These are phyloP conservation scores for Nemurella pictetii DNA, from an alignment of 2,888 invertebrate genomes.

Conservation along the genomic window DNA sequence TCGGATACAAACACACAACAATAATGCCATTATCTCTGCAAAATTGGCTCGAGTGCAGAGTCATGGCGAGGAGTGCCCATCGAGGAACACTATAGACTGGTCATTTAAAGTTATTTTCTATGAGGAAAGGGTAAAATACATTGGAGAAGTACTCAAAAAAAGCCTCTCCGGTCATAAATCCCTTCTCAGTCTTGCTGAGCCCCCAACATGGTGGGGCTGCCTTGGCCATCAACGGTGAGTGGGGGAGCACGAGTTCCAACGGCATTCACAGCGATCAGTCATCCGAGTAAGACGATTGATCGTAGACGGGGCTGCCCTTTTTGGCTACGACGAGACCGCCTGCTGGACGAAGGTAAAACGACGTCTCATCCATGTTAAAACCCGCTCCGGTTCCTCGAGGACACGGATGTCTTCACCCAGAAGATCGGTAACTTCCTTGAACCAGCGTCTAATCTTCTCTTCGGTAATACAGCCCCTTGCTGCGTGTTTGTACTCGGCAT, in stretches of 20 bases:
- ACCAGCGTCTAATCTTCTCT: constrained; percentile 32
- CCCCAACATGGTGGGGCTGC: constrained; percentile 44
- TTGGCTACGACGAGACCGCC: too few relatives aligned
- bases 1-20: too few relatives aligned
- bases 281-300: too few relatives aligned
- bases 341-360: too few relatives aligned
- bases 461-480: constrained; percentile 28
- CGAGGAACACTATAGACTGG: constrained; percentile 41
- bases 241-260: constrained; percentile 43
- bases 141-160: constrained; percentile 46
- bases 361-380: constrained; percentile 38
- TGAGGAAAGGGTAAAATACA: constrained; percentile 44
- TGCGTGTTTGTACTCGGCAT: constrained; percentile 42
- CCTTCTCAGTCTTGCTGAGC: constrained; percentile 44
- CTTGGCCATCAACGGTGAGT: constrained; percentile 40
- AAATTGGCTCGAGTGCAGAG: too few relatives aligned
- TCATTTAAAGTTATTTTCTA: constrained; percentile 40
- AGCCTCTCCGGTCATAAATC: constrained; percentile 45
- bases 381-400: constrained; percentile 13
- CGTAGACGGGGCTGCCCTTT: too few relatives aligned
- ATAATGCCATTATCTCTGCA: too few relatives aligned
- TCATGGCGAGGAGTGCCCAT: too few relatives aligned
- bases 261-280: constrained; percentile 44
- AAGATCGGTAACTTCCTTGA: constrained; percentile 5
- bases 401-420: constrained; percentile 12